A percentile compares a stretch with the other conserved stretches of the same genome.
phyloP scores from a whole-genome alignment of 2,797 vertebrate species.

The Monodelphis domestica region DNA sequence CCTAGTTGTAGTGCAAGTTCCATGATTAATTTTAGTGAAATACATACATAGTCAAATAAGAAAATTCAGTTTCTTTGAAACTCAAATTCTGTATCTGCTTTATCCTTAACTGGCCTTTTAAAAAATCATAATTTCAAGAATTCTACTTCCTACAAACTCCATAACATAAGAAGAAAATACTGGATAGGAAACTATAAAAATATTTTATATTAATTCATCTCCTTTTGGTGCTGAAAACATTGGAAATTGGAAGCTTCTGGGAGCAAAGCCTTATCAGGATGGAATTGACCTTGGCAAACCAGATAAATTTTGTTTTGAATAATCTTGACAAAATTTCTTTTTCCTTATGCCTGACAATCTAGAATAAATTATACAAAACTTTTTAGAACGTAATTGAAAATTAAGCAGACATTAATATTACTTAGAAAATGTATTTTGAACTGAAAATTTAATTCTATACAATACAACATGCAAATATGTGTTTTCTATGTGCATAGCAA shows the following conservation, averaged over 20 bases:
- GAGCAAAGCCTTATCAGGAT: too few species aligned
- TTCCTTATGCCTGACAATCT: too few species aligned
- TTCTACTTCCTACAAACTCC: background rate
- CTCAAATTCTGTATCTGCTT: slow-evolving; percentile 1
- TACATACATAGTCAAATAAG: slow-evolving; percentile 35
- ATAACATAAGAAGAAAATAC: background rate
- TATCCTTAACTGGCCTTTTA: slow-evolving; percentile 64
- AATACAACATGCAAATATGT: background rate
- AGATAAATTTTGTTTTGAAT: too few species aligned
- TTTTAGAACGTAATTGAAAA: too few species aligned
- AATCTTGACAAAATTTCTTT: too few species aligned
- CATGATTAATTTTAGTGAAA: slow-evolving; percentile 61
- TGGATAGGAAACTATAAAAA: background rate
- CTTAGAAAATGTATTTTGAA: background rate
- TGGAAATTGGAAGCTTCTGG: background rate
- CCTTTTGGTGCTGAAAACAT: background rate
- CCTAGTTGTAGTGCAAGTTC: slow-evolving; percentile 59
- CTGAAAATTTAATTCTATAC: background rate
- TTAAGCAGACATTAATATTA: background rate
- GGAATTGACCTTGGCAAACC: too few species aligned
- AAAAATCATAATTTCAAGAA: slow-evolving; percentile 41
- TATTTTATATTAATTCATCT: background rate
- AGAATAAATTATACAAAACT: too few species aligned
- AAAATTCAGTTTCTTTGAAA: slow-evolving; percentile 25
- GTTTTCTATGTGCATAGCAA: background rate